Evolutionary conservation across 1,140 invertebrate species (phyloP), one percentile per base, ranked within the genome.

Genomic region (Hypothenemus hampei): DNA sequence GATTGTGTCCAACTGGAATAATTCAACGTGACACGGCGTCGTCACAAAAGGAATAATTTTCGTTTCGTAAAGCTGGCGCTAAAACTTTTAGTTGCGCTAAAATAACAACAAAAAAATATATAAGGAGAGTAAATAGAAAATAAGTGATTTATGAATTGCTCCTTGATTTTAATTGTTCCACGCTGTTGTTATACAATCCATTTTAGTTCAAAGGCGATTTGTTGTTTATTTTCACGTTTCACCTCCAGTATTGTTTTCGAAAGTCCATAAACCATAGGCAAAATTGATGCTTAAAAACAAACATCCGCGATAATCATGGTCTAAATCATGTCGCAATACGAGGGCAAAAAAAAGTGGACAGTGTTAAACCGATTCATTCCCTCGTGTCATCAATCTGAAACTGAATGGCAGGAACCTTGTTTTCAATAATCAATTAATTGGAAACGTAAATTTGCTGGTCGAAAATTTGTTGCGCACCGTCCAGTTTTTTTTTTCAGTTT

Each of bases 1-100:
- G 54, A 57, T 46, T 48, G 36, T 35, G 46, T 57, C 54, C 54
- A 57, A 57, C 24, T 57, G 54, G 37, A 57, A 57, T 57, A 57
- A 57, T 57, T 57, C 37, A 57, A 44, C 46, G 24, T 50, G 54
- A 57, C 54, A 50, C 33, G 52, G 52, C 52, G 52, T n/a, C n/a
- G n/a, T 46, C 52, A 54, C 52, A 54, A 54, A 54, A 54, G 52
- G 52, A 54, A 54, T 54, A 26, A 54, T 54, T 45, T 46, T 54
- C 43, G n/a, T n/a, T 54, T 54, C 47, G 52, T 37, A 54, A 47
- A 46, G 43, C 52, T 54, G 52, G 52, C 52, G 52, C 52, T 54
- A 46, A 53, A 54, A 54, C 52, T 54, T 54, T 54, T 54, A 54
- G 52, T 54, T 54, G 33, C 24, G 31, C 40, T 37, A 54, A 54